These are phyloP conservation scores for Rhamnusium bicolor DNA, from an alignment of 2,888 invertebrate species.

Conservation along the genomic window DNA sequence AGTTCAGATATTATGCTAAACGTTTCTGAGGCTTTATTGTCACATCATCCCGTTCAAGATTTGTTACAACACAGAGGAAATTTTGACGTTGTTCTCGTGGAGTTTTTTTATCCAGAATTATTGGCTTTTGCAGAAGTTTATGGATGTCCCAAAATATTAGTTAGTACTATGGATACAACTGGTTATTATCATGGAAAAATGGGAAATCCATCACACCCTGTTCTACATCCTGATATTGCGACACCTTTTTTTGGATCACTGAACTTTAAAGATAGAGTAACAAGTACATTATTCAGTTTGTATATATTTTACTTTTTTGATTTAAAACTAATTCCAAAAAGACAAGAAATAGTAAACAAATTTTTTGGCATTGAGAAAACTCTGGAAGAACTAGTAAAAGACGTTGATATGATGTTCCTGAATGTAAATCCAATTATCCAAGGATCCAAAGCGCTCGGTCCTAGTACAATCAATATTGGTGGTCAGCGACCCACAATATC, in stretches of 20 bases:
- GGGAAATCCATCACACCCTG: background rate
- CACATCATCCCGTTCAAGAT: background rate
- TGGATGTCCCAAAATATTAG: slow-evolving; percentile 18
- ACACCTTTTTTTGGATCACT: background rate
- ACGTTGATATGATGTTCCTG: slow-evolving; percentile 18
- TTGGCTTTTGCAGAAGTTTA: background rate
- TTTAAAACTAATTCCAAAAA: background rate
- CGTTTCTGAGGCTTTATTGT: background rate
- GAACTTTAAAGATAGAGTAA: background rate
- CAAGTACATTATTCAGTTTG: background rate
- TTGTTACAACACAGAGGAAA: background rate
- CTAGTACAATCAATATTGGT: background rate
- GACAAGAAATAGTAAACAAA: background rate
- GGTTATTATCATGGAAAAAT: background rate
- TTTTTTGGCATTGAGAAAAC: slow-evolving; percentile 8
- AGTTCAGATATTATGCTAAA: background rate
- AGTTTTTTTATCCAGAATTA: background rate
- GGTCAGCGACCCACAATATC: background rate
- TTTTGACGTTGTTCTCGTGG: slow-evolving; percentile 3
- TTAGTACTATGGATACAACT: background rate
- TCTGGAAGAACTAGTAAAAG: slow-evolving; percentile 1
- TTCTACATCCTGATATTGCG: background rate
- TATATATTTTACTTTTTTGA: background rate
- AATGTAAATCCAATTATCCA: slow-evolving; percentile 24
- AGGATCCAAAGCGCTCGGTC: background rate